Evolutionary conservation across 2,888 invertebrate genomes (phyloP).

Genomic region (Andrena chrysosceles): DNA sequence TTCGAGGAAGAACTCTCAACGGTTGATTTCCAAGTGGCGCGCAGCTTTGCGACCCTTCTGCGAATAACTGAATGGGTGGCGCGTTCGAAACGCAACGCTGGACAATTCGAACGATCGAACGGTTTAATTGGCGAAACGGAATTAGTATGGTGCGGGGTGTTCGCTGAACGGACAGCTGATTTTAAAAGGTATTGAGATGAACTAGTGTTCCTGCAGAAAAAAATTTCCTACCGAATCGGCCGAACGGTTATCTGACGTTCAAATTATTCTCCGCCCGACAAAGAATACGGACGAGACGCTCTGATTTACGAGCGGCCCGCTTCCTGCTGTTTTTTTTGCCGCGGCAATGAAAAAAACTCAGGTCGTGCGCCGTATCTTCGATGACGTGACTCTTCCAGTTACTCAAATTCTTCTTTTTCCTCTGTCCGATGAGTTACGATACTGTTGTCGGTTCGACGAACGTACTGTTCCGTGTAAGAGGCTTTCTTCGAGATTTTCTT

Average conservation of each 20-base stretch:
- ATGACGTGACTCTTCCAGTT: slow-evolving; percentile 6
- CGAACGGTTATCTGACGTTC: slow-evolving; percentile 18
- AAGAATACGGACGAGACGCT: slow-evolving; percentile 23
- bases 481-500: background rate
- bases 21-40: background rate
- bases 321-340: slow-evolving; percentile 13
- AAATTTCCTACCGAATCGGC: slow-evolving; percentile 3
- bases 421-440: slow-evolving; percentile 1
- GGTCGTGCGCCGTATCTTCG: slow-evolving; percentile 30
- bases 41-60: slow-evolving; percentile 1
- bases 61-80: slow-evolving; percentile 19
- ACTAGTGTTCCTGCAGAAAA: background rate
- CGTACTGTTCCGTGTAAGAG: background rate
- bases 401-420: background rate
- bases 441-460: background rate
- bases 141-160: background rate
- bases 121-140: slow-evolving; percentile 21
- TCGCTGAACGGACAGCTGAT: slow-evolving; percentile 34
- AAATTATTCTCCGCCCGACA: slow-evolving; percentile 28
- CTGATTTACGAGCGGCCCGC: slow-evolving; percentile 49
- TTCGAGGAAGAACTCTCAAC: slow-evolving; percentile 13
- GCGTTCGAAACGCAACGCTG: background rate
- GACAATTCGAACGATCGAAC: slow-evolving; percentile 16
- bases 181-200: slow-evolving; percentile 2
- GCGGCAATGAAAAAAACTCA: slow-evolving; percentile 7